Evolutionary conservation across 2,113 vertebrate species (phyloP), one percentile per base, ranked within the genome.

Genomic region (Crotalus helleri): DNA sequence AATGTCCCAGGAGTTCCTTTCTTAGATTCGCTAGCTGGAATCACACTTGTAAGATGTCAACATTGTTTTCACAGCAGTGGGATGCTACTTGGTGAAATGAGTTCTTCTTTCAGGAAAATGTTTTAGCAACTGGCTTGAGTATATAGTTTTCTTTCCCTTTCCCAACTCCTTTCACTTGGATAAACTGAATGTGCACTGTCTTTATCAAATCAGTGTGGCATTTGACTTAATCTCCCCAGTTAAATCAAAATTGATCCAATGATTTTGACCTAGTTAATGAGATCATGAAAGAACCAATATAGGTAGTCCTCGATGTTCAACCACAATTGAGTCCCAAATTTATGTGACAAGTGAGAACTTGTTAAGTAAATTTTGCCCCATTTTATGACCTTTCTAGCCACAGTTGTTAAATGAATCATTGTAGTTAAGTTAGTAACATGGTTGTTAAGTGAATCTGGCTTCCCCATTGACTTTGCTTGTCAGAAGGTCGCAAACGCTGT

Each of bases 1-100:
- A 51, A 51, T 51, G 49, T 51, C 49, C 49, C 49, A 51, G 49
- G 49, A 51, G 49, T 51, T 51, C 49, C 49, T 51, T 51, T 51
- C 49, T 51, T 51, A 51, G 49, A 51, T 51, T 51, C 49, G 9
- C 49, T 51, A 51, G 49, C 7, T 51, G 49, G 49, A 51, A 51
- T 51, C 92, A 93, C 90, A 93, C 55, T 93, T 95, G 93, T 64
- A 96, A 96, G 95, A 95, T 93, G 92, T 12, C 92, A 54, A 74
- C 91, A 95, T 96, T 96, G 94, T 92, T 95, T 94, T 94, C 92
- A 93, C 0, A 3, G 90, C 95, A 93, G 93, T 91, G 88, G 93
- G 92, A 95, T 91, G 88, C 44, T 53, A 91, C 94, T 61, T 95
- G 96, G 94, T 93, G 95, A 93, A 95, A 94, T 21, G 29, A 93